Base-by-base conservation (phyloP, 2,113 vertebrate genomes). In the Pachycephala philippinensis region DNA sequence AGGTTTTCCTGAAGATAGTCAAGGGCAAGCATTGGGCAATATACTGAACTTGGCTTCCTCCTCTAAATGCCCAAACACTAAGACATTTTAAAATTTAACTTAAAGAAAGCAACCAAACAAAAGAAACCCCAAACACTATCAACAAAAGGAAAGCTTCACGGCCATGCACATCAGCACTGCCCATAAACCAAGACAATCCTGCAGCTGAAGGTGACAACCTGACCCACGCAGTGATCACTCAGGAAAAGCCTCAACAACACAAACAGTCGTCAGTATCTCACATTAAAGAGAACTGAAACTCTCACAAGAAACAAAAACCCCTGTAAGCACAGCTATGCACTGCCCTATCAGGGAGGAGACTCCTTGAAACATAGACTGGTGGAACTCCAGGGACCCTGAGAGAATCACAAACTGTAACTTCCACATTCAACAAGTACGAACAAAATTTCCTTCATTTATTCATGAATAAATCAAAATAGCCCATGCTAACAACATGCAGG, bases 401-500 rank as follows among this genome's bases (percentile, higher is more conserved):
- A 65, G 56, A 91, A 71, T 17, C 66, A 69, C 56, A 77, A 47
- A 23, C 28, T 31, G 4, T 12, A 68, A 60, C 8, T 23, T 53
- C 59, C 11, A 30, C 33, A 47, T 59, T 80, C 81, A 77, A 37
- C 42, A 90, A 84, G 21, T 28, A 57, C 0, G 10, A 80, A 97
- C 84, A 97, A 97, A 95, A 97, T 72, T 87, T 97, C 92, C 93
- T 95, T 86, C 71, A 61, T 71, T 60, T 91, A 81, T 54, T 86
- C n/a, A 95, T 90, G 90, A 89, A 71, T 54, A 97, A 87, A 94
- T 68, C 89, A 97, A 95, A 76, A 94, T 5, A 97, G 94, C 63
- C 65, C 95, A 94, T 90, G 87, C 96, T 60, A 94, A 88, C 79
- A 95, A 86, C 96, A 94, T 97, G 97, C 97, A 97, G 96, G 96